Evolutionary conservation across 2,888 invertebrate species (phyloP).

Genomic region (Cephus rjabovi): DNA sequence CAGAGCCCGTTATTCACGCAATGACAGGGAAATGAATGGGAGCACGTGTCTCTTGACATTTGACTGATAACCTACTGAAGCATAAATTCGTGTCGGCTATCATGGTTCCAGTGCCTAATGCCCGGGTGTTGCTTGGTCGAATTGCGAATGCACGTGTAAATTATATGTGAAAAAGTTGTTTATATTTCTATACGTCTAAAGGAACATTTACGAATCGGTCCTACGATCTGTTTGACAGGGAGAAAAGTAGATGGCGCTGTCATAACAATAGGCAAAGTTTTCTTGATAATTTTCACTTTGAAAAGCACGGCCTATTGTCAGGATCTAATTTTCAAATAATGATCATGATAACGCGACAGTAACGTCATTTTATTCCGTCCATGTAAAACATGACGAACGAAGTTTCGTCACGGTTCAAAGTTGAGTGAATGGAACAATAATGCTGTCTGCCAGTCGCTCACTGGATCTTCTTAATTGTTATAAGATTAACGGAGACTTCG

Average conservation of each 20-base stretch:
- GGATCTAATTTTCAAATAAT: neutral
- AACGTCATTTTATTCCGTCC: neutral
- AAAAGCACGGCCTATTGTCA: neutral
- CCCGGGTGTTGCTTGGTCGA: constrained; percentile 16
- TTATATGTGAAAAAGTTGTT: neutral
- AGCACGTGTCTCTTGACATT: constrained; percentile 58
- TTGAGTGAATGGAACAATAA: neutral
- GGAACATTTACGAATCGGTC: neutral
- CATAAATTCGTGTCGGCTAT: constrained; percentile 51
- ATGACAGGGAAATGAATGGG: constrained; percentile 64
- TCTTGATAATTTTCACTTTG: neutral
- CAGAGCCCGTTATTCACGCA: constrained; percentile 64
- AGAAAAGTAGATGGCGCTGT: neutral
- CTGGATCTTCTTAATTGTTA: neutral
- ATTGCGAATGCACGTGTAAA: neutral
- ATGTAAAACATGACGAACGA: neutral
- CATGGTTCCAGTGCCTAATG: constrained; percentile 28
- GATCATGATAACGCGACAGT: neutral
- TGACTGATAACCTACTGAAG: constrained; percentile 56
- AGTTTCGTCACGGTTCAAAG: neutral
- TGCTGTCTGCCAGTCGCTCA: neutral
- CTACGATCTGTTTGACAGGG: neutral
- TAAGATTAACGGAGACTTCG: neutral
- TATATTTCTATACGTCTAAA: neutral
- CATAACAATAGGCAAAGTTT: neutral